Evolutionary conservation across 2,113 vertebrate species (phyloP), one percentile per base, ranked within the genome.

Genomic region (Lota lota): DNA sequence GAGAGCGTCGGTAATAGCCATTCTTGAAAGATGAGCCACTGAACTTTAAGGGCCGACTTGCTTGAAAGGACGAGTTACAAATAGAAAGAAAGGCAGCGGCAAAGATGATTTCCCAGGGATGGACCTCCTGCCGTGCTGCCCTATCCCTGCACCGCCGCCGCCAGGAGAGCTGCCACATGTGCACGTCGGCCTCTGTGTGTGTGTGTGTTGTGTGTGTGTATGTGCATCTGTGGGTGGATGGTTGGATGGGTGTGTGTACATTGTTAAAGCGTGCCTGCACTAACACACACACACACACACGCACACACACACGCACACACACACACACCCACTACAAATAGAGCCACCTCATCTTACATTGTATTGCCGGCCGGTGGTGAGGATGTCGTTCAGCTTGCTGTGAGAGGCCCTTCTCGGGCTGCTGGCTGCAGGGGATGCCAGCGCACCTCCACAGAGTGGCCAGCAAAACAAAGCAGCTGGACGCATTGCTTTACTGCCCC

Each of bases 1-100:
- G 85, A 91, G 84, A 76, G 74, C 75, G 78, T 78, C 87, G 89
- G 90, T 91, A 90, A 92, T 89, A 83, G 87, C 73, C 78, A 87
- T 88, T 89, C 90, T 90, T 90, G 90, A 92, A 91, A 88, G 91
- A 89, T 80, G 84, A 70, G 83, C 83, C 83, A 90, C 86, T 92
- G 90, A 92, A 92, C 90, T 92, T 92, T 90, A 88, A 87, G 89
- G 85, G 77, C 88, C 72, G 85, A 88, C 85, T 88, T 88, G 87
- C 89, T 91, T 90, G 86, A 91, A 91, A 92, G 89, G 87, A 89
- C 82, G 66, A 86, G 84, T 90, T 87, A 88, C 84, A 89, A 88
- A 91, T 79, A 86, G 85, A 76, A 88, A 88, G 86, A 90, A 89
- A 85, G 80, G 75, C 74, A 76, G 78, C 77, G 51, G 81, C 82